phyloP scores from a whole-genome alignment of 2,888 invertebrate genomes.

The Meliscaeva auricollis region DNA sequence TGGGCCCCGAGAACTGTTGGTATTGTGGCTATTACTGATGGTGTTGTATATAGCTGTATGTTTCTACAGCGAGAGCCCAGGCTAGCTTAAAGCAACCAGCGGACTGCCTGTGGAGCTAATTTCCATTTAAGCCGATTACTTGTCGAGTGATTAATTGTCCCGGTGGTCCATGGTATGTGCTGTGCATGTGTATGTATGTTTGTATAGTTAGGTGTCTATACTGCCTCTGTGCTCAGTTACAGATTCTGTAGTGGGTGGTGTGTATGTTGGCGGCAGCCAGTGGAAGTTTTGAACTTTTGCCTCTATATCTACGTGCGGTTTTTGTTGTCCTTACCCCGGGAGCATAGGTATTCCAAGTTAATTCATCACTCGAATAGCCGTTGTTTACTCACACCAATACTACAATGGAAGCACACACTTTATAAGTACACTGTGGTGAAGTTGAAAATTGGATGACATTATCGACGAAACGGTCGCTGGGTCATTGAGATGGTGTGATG shows the following conservation, averaged over 20 bases:
- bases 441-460: slow-evolving; percentile 74
- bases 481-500: slow-evolving; percentile 12
- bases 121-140: slow-evolving; percentile 78
- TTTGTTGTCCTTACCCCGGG: slow-evolving; percentile 38
- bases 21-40: slow-evolving; percentile 10
- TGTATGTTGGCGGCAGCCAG: not conserved
- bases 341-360: slow-evolving; percentile 50
- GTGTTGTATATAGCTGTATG: slow-evolving; percentile 28
- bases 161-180: slow-evolving; percentile 64
- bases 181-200: not conserved
- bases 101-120: slow-evolving; percentile 77
- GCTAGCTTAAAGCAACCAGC: slow-evolving; percentile 61
- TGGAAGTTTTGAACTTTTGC: slow-evolving; percentile 22
- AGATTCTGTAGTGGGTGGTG: slow-evolving; percentile 24
- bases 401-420: not conserved
- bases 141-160: slow-evolving; percentile 77
- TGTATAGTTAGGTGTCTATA: slow-evolving; percentile 34
- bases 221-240: slow-evolving; percentile 30
- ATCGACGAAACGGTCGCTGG: slow-evolving; percentile 58
- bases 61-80: slow-evolving; percentile 15
- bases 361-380: slow-evolving; percentile 58
- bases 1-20: slow-evolving; percentile 24
- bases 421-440: slow-evolving; percentile 52
- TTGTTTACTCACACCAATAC: slow-evolving; percentile 49
- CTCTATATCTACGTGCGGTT: slow-evolving; percentile 46